These are phyloP conservation scores for Poliocrania exsul DNA, from an alignment of 2,797 vertebrate species.

Conservation along the genomic window DNA sequence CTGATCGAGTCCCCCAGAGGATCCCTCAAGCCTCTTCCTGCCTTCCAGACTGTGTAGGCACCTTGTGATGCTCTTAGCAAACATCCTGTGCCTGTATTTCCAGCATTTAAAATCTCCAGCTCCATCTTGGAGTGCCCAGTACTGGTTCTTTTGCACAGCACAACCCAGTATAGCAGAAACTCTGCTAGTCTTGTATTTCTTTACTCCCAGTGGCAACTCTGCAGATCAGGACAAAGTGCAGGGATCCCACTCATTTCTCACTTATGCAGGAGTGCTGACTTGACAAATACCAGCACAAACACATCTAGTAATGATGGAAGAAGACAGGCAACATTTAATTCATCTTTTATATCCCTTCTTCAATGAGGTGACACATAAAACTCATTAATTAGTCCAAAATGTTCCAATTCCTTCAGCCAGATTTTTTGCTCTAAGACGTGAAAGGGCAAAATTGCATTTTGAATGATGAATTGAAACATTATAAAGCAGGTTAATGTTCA, in stretches of 20 bases:
- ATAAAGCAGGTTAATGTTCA: not conserved
- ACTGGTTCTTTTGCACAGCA: not conserved
- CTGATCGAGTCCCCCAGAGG: not conserved
- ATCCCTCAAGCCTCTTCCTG: not conserved
- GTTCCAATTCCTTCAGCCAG: not conserved
- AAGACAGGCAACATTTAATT: not conserved
- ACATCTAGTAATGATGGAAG: not conserved
- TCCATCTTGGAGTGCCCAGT: not conserved
- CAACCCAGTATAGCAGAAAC: not conserved
- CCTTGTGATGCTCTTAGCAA: not conserved
- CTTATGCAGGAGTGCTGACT: not conserved
- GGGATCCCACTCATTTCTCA: not conserved
- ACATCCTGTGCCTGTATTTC: not conserved
- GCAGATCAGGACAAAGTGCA: not conserved
- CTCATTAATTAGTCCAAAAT: not conserved
- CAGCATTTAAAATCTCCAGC: not conserved
- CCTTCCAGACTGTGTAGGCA: fast-evolving
- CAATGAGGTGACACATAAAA: not conserved
- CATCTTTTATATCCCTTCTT: not conserved
- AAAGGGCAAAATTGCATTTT: not conserved
- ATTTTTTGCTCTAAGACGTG: not conserved
- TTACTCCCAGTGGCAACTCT: not conserved
- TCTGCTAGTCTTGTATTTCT: not conserved
- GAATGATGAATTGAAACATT: not conserved
- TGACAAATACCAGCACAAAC: not conserved